phyloP scores from a whole-genome alignment of 2,113 vertebrate species.

The Paedocypris sp. region DNA sequence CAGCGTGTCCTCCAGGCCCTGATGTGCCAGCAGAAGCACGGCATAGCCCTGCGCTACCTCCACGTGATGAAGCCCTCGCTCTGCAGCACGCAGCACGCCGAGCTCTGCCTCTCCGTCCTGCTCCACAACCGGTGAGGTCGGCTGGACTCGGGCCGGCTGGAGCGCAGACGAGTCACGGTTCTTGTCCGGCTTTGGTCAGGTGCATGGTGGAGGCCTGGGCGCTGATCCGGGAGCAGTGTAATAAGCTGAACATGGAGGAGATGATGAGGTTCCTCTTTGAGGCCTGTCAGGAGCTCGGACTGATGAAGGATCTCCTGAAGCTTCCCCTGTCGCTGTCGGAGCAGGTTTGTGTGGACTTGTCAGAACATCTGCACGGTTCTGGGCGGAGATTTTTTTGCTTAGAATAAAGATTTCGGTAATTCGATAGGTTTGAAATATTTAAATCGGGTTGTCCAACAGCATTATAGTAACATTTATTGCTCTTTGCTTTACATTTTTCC shows the following conservation, averaged over 20 bases:
- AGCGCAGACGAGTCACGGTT: not conserved
- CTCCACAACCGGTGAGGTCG: slow-evolving; percentile 76
- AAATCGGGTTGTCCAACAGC: no score
- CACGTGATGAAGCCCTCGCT: slow-evolving; percentile 72
- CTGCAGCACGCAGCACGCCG: slow-evolving; percentile 63
- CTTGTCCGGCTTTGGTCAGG: slow-evolving; percentile 40
- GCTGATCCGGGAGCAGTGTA: slow-evolving; percentile 70
- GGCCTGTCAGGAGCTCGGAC: slow-evolving; percentile 77
- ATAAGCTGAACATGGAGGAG: slow-evolving; percentile 64
- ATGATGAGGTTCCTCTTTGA: slow-evolving; percentile 74
- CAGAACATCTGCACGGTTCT: no score
- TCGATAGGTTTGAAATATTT: no score
- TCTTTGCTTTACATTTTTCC: no score
- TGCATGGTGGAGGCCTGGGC: slow-evolving; percentile 84
- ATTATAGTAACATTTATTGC: no score
- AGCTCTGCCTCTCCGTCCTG: slow-evolving; percentile 77
- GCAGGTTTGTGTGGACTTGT: slow-evolving; percentile 58
- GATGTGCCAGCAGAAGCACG: slow-evolving; percentile 80
- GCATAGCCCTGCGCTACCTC: slow-evolving; percentile 75
- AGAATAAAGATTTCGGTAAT: no score
- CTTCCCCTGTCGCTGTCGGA: slow-evolving; percentile 74
- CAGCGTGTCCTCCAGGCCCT: slow-evolving; percentile 73
- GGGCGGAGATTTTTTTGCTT: no score
- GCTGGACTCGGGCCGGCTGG: no score
- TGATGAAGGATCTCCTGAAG: slow-evolving; percentile 86